Percentiles rank a stretch among this genome's conserved stretches.
Evolutionary conservation across 2,888 invertebrate species (phyloP).

Genomic region (Amphipoea lucens): DNA sequence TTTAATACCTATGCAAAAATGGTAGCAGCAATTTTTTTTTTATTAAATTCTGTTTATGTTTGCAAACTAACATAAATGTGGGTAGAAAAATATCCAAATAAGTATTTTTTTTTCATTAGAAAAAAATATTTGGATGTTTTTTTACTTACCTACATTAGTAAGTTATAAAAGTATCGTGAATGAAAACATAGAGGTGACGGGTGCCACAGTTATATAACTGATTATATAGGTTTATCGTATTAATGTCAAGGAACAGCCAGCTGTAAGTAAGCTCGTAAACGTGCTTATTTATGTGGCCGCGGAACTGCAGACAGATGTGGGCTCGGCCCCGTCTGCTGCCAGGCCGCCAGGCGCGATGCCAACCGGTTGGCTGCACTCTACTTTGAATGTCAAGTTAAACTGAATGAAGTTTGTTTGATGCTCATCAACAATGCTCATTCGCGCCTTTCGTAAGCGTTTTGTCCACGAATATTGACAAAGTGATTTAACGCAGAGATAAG

Average conservation of each 20-base stretch:
- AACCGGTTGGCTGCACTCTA: slow-evolving; percentile 53
- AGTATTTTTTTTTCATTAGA: too few relatives aligned
- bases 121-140: too few relatives aligned
- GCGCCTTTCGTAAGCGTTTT: slow-evolving; percentile 43
- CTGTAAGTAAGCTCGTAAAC: slow-evolving; percentile 57
- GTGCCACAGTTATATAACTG: slow-evolving; percentile 11
- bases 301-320: slow-evolving; percentile 45
- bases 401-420: slow-evolving; percentile 40
- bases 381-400: slow-evolving; percentile 60
- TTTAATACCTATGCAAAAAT: background rate
- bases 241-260: slow-evolving; percentile 53
- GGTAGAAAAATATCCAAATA: background rate
- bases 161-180: slow-evolving; percentile 1
- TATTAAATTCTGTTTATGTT: background rate
- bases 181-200: slow-evolving; percentile 24
- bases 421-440: slow-evolving; percentile 34
- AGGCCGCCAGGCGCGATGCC: slow-evolving; percentile 6
- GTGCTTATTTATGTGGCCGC: slow-evolving; percentile 44
- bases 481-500: slow-evolving; percentile 41
- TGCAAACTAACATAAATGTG: background rate
- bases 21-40: background rate
- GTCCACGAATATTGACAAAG: slow-evolving; percentile 36
- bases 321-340: slow-evolving; percentile 20
- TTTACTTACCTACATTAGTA: too few relatives aligned
- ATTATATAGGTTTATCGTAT: slow-evolving; percentile 57